Percentiles rank a stretch among this genome's conserved stretches.
phyloP scores from a whole-genome alignment of 1,140 invertebrate genomes.

The Calliphora vicina region DNA sequence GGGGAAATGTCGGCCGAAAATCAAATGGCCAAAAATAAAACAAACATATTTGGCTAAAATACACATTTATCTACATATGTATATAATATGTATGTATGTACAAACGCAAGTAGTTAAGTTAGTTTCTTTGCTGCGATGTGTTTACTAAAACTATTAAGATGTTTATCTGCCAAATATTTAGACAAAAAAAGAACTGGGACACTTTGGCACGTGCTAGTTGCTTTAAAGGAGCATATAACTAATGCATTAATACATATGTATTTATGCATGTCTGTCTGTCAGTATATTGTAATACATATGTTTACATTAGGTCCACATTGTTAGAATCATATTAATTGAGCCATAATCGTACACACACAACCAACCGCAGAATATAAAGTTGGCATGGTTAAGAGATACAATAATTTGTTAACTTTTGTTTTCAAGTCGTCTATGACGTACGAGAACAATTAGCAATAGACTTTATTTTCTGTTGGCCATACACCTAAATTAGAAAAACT shows the following conservation, averaged over 20 bases:
- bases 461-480: too few species aligned
- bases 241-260: too few species aligned
- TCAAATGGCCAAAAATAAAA: neutral
- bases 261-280: too few species aligned
- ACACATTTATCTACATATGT: too few species aligned
- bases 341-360: neutral
- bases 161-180: neutral
- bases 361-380: neutral
- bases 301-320: neutral
- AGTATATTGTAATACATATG: too few species aligned
- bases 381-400: neutral
- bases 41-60: neutral
- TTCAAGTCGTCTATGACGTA: too few species aligned
- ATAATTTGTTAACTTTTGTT: too few species aligned
- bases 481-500: too few species aligned
- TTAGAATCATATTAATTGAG: neutral
- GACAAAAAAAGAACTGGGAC: neutral
- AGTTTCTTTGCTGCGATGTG: neutral
- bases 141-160: neutral
- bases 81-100: neutral
- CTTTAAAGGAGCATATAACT: too few species aligned
- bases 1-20: too few species aligned
- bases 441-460: too few species aligned
- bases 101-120: neutral
- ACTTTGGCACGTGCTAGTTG: neutral